Evolutionary conservation across 2,888 invertebrate species (phyloP).

Genomic region (Phrixothrix hirtus): DNA sequence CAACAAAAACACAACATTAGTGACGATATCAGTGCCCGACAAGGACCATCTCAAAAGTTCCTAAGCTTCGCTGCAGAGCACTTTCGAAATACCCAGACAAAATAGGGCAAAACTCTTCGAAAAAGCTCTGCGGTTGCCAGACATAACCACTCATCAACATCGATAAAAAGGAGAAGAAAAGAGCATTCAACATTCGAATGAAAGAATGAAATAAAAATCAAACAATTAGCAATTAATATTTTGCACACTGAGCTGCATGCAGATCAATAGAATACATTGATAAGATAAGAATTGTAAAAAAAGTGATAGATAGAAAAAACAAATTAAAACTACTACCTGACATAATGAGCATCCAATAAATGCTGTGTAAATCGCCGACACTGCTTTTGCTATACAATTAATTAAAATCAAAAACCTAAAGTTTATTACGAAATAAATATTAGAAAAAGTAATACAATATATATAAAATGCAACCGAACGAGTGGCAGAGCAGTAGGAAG

Average conservation of each 20-base stretch:
- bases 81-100: constrained; percentile 36
- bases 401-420: constrained; percentile 27
- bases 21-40: constrained; percentile 57
- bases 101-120: constrained; percentile 32
- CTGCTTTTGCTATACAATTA: constrained; percentile 30
- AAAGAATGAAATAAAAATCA: constrained; percentile 29
- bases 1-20: constrained; percentile 67
- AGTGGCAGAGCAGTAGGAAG: constrained; percentile 62
- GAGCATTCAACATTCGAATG: constrained; percentile 54
- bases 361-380: constrained; percentile 41
- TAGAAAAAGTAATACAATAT: constrained; percentile 41
- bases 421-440: constrained; percentile 27
- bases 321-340: constrained; percentile 44
- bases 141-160: constrained; percentile 55
- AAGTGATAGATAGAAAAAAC: constrained; percentile 34
- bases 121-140: constrained; percentile 42
- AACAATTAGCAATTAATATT: constrained; percentile 33
- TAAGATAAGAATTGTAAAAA: constrained; percentile 35
- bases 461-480: constrained; percentile 52
- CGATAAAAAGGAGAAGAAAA: constrained; percentile 46
- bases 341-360: constrained; percentile 40
- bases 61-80: constrained; percentile 61
- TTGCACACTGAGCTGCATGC: constrained; percentile 49
- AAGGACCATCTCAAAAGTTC: constrained; percentile 95
- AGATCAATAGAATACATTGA: constrained; percentile 42